Evolutionary conservation across 1,140 invertebrate species (phyloP).

Genomic region (Diorhabda elongata): DNA sequence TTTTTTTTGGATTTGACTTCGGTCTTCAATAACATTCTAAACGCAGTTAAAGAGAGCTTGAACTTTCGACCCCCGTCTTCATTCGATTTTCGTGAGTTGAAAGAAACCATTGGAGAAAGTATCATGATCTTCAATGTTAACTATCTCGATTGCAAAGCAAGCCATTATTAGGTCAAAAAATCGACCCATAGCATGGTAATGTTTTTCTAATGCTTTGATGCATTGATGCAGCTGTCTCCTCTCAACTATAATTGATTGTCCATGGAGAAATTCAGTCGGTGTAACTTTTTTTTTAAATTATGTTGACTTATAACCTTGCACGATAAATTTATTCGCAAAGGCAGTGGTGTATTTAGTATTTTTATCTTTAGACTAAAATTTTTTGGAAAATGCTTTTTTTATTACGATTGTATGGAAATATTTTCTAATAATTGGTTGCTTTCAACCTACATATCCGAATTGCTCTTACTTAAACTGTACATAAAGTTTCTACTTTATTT

Average conservation of each 20-base stretch:
- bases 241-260: not conserved
- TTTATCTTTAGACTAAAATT: too few species aligned
- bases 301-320: not conserved
- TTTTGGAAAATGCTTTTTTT: too few species aligned
- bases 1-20: too few species aligned
- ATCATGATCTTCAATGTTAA: conserved; percentile 2
- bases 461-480: too few species aligned
- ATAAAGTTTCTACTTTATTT: too few species aligned
- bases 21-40: not conserved
- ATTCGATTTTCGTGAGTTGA: conserved; percentile 2
- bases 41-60: not conserved
- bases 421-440: too few species aligned
- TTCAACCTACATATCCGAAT: too few species aligned
- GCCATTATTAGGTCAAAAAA: conserved; percentile 2
- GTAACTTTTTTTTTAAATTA: not conserved
- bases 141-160: conserved; percentile 1
- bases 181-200: not conserved
- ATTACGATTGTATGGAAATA: too few species aligned
- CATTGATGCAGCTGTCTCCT: not conserved
- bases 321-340: not conserved
- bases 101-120: not conserved
- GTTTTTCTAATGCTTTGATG: not conserved
- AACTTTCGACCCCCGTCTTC: conserved; percentile 1
- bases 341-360: not conserved
- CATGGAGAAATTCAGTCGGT: not conserved